Conservation (phyloP, 2,113 vertebrate species). For the Channa maculata region DNA sequence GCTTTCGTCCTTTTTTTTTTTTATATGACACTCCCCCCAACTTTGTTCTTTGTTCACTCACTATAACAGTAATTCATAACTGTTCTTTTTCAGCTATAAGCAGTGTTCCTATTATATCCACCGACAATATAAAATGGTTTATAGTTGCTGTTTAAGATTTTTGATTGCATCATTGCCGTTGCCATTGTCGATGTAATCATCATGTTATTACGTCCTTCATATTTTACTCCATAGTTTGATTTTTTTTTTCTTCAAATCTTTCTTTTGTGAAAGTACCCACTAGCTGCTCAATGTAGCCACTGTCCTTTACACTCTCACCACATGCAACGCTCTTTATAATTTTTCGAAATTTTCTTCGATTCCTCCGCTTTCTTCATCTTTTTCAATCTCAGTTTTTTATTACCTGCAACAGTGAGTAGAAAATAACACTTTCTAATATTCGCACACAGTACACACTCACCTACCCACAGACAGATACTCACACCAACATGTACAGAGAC, state of each 20-base stretch:
- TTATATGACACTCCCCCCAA: neutral
- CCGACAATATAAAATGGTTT: neutral
- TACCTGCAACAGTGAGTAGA: conserved; percentile 18
- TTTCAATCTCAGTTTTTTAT: conserved; percentile 23
- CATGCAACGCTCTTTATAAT: neutral
- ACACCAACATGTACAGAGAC: conserved; percentile 2
- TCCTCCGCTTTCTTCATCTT: conserved; percentile 31
- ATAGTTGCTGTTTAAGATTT: conserved; percentile 2
- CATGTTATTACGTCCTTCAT: conserved; percentile 5
- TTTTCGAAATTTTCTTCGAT: conserved; percentile 52
- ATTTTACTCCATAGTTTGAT: neutral
- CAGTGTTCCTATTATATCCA: conserved; percentile 7
- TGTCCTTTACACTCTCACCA: conserved; percentile 8
- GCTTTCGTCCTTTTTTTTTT: conserved; percentile 20
- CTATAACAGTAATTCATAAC: conserved; percentile 16
- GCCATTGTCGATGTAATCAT: neutral
- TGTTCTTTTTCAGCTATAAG: neutral
- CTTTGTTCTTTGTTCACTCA: conserved; percentile 25
- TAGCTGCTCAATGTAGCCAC: conserved; percentile 16
- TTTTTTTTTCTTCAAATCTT: conserved; percentile 42
- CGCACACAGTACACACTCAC: neutral
- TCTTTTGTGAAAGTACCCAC: conserved; percentile 46
- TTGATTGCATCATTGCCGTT: conserved; percentile 14
- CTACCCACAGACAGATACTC: neutral
- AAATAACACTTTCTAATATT: conserved; percentile 24